phyloP scores from a whole-genome alignment of 2,888 invertebrate species.

The Schizotus pectinicornis region DNA sequence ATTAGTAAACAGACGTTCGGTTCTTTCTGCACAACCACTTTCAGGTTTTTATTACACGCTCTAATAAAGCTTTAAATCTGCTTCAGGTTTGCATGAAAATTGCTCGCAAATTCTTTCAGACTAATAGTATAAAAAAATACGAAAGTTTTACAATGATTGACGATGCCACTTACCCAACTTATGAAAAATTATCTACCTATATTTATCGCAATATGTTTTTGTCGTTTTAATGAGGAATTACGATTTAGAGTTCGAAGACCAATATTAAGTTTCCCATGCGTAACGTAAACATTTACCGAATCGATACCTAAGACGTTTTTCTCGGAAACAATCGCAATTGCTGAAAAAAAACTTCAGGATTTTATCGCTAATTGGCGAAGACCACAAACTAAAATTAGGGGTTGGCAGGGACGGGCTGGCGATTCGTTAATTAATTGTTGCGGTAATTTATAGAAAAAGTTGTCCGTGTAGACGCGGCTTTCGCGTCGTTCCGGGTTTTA shows the following conservation, averaged over 20 bases:
- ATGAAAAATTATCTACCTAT: too few species aligned
- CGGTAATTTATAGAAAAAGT: conserved; percentile 28
- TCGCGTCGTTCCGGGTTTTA: neutral
- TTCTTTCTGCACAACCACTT: neutral
- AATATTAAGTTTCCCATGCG: conserved; percentile 30
- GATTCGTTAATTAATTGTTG: conserved; percentile 21
- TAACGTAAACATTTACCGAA: conserved; percentile 37
- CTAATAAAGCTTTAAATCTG: conserved; percentile 1
- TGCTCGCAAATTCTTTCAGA: neutral
- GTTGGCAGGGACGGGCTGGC: neutral
- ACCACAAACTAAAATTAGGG: too few species aligned
- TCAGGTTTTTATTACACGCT: neutral
- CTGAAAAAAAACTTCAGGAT: too few species aligned
- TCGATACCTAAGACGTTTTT: conserved; percentile 22
- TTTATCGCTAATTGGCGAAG: too few species aligned
- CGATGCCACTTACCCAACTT: conserved; percentile 1
- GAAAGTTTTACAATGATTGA: too few species aligned
- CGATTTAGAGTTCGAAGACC: conserved; percentile 3
- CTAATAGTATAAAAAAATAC: too few species aligned
- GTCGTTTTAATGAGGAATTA: conserved; percentile 11
- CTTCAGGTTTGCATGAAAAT: neutral
- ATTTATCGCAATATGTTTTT: neutral
- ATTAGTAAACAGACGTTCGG: too few species aligned
- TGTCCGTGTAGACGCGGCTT: neutral
- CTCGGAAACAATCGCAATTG: neutral